Evolutionary conservation across 2,113 vertebrate genomes (phyloP).

Genomic region (Melospiza georgiana): DNA sequence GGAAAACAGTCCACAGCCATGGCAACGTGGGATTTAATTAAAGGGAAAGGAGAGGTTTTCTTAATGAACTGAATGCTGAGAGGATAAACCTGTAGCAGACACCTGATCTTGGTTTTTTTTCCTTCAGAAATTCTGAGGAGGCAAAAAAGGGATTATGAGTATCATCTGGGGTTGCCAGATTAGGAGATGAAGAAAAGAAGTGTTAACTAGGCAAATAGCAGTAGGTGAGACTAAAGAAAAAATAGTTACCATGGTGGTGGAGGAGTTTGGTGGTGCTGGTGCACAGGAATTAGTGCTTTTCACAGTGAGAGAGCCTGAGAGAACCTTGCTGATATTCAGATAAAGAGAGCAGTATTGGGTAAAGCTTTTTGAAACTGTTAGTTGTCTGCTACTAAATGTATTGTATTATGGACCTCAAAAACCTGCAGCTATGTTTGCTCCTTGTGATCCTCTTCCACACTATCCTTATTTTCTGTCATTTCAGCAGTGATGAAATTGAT

Average conservation of each 20-base stretch:
- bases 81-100: background rate
- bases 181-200: background rate
- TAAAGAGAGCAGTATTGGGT: background rate
- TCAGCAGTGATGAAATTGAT: background rate
- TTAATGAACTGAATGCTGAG: background rate
- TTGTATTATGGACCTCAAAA: background rate
- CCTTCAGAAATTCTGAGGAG: background rate
- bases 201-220: background rate
- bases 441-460: background rate
- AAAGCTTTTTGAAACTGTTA: background rate
- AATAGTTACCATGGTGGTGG: background rate
- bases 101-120: background rate
- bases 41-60: background rate
- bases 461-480: background rate
- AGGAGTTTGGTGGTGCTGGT: background rate
- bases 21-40: background rate
- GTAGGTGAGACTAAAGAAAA: background rate
- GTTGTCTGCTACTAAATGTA: background rate
- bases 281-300: accelerated
- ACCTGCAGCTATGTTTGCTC: background rate
- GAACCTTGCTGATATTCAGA: background rate
- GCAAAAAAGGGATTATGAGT: background rate
- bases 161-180: background rate
- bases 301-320: background rate
- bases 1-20: background rate